Percentiles rank a stretch among this genome's conserved stretches.
phyloP scores from a whole-genome alignment of 2,113 vertebrate genomes.

The Rhinolophus sinicus region DNA sequence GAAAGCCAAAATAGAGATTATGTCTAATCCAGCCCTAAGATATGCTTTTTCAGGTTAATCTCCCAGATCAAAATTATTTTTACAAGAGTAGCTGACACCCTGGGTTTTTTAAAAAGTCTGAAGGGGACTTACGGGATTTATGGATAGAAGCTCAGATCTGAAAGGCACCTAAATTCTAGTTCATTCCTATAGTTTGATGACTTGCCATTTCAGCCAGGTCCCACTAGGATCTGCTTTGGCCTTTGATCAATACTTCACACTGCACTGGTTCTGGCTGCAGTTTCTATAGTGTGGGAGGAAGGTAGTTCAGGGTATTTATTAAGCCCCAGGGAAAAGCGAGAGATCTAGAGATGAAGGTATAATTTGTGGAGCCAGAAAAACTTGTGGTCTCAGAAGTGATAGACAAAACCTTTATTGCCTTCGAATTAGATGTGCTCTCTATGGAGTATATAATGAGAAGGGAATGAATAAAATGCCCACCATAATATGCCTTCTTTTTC shows the following conservation, averaged over 20 bases:
- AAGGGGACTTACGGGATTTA: neutral
- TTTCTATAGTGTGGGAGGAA: neutral
- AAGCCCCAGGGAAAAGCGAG: neutral
- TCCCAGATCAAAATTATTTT: neutral
- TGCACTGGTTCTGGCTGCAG: neutral
- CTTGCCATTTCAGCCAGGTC: neutral
- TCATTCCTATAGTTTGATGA: neutral
- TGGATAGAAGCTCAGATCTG: neutral
- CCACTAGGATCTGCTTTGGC: neutral
- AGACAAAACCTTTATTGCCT: neutral
- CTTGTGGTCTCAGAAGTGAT: neutral
- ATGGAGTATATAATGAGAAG: neutral
- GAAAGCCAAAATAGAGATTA: neutral
- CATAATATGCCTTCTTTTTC: neutral
- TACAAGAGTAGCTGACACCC: neutral
- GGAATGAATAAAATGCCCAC: neutral
- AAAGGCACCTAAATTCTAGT: neutral
- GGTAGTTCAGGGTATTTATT: neutral
- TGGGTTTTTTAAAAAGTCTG: neutral
- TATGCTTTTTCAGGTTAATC: conserved; percentile 37
- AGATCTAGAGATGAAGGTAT: neutral
- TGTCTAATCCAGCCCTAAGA: conserved; percentile 33
- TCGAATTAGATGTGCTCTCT: neutral
- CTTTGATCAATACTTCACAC: neutral
- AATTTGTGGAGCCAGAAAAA: neutral